A percentile compares a stretch with the other conserved stretches of the same genome.
Conservation (phyloP, 2,797 vertebrate genomes). For the Pseudochromis fuscus region DNA sequence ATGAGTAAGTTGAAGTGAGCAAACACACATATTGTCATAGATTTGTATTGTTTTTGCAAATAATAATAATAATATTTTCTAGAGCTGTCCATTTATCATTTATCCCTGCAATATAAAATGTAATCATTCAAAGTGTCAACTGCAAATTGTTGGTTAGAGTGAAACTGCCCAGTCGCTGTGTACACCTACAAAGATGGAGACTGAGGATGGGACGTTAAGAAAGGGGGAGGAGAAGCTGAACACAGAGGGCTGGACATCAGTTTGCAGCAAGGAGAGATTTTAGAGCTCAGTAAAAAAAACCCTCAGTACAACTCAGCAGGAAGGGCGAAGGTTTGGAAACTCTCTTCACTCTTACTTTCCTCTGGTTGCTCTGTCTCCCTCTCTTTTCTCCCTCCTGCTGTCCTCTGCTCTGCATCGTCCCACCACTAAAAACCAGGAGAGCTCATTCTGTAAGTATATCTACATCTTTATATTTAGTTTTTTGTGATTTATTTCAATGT, state of each 20-base stretch:
- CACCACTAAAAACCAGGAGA: constrained; percentile 32
- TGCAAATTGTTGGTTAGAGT: background rate
- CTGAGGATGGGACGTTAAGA: constrained; percentile 39
- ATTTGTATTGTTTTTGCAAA: background rate
- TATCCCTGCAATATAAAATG: background rate
- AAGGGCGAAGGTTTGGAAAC: constrained; percentile 58
- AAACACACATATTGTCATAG: background rate
- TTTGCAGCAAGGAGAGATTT: constrained; percentile 59
- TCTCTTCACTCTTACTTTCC: constrained; percentile 64
- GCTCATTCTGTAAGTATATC: constrained; percentile 68
- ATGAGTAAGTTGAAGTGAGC: background rate
- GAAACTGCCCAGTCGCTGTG: constrained; percentile 10
- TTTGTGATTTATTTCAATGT: background rate
- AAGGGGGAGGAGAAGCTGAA: constrained; percentile 73
- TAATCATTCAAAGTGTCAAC: background rate
- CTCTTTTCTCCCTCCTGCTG: constrained; percentile 16
- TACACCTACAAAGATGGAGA: constrained; percentile 28
- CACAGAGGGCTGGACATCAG: constrained; percentile 76
- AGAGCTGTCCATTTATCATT: background rate
- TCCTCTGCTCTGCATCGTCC: constrained; percentile 10
- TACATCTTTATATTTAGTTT: constrained; percentile 19
- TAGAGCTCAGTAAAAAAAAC: constrained; percentile 45
- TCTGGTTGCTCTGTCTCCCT: constrained; percentile 26
- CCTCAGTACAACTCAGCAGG: constrained; percentile 40
- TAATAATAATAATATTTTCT: background rate